Conservation (phyloP, 2,888 invertebrate genomes). For the Hipparchia sbordonii region DNA sequence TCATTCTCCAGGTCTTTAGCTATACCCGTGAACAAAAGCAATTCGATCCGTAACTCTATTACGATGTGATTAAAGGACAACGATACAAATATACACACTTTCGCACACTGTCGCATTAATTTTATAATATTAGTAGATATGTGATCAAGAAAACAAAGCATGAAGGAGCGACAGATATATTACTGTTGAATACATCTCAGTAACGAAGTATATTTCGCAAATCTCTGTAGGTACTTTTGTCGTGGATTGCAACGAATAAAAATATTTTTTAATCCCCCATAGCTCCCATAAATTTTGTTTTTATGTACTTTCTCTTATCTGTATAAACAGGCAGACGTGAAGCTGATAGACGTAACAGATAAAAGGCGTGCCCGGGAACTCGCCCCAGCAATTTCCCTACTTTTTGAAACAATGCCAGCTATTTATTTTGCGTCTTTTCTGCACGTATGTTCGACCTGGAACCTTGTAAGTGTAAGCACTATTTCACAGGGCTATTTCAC, state of each 20-base stretch:
- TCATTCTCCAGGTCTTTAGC: too few relatives aligned
- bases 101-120: too few relatives aligned
- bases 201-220: neutral
- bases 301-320: conserved; percentile 58
- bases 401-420: conserved; percentile 76
- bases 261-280: conserved; percentile 47
- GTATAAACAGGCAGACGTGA: conserved; percentile 60
- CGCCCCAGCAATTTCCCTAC: conserved; percentile 69
- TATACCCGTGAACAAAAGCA: too few relatives aligned
- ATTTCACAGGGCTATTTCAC: neutral
- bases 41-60: too few relatives aligned
- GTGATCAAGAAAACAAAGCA: too few relatives aligned
- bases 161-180: too few relatives aligned
- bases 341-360: conserved; percentile 76
- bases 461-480: conserved; percentile 23
- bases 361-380: conserved; percentile 75
- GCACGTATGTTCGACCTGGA: conserved; percentile 64
- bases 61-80: too few relatives aligned
- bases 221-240: neutral
- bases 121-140: too few relatives aligned
- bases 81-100: too few relatives aligned
- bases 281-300: conserved; percentile 39
- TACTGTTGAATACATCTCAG: neutral
- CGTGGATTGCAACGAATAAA: conserved; percentile 49
- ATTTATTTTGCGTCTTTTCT: conserved; percentile 74